Percentiles rank a stretch among this genome's conserved stretches.
These are phyloP conservation scores for Caenorhabditis sulstoni DNA, from an alignment of 2,888 invertebrate species.

Conservation along the genomic window DNA sequence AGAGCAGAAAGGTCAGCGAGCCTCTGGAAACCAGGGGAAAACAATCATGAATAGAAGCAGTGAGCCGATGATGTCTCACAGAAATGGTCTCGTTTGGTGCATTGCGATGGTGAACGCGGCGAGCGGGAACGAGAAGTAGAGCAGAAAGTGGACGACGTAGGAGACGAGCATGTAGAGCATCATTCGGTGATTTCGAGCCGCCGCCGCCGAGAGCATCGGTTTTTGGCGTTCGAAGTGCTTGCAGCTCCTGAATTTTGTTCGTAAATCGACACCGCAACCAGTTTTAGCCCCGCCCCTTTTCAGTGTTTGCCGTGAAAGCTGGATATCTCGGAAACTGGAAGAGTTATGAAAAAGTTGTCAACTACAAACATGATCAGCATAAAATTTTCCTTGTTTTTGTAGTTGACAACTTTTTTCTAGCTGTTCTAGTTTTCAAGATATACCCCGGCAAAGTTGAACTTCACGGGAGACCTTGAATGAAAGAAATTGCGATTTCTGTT, in stretches of 20 bases:
- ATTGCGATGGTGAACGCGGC: constrained; percentile 30
- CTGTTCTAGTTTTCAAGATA: no score
- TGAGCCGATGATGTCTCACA: no score
- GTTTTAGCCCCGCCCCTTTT: no score
- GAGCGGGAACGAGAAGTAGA: constrained; percentile 45
- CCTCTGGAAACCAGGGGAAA: constrained; percentile 35
- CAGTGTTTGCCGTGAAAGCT: no score
- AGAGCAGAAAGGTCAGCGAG: constrained; percentile 19
- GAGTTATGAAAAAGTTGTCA: neutral
- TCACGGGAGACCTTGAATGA: no score
- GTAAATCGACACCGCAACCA: no score
- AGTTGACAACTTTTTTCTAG: no score
- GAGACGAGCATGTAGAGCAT: constrained; percentile 53
- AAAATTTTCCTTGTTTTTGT: no score
- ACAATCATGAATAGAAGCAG: no score
- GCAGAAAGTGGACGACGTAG: constrained; percentile 42
- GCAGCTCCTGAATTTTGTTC: constrained; percentile 39
- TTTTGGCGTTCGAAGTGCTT: constrained; percentile 35
- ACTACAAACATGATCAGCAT: no score
- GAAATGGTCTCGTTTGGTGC: constrained; percentile 27
- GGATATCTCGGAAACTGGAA: neutral
- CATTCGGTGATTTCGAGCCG: constrained; percentile 49
- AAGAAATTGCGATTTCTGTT: no score
- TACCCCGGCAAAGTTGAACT: no score
- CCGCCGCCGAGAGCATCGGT: neutral